Conservation (phyloP, 2,113 vertebrate species). For the Pipra filicauda region DNA sequence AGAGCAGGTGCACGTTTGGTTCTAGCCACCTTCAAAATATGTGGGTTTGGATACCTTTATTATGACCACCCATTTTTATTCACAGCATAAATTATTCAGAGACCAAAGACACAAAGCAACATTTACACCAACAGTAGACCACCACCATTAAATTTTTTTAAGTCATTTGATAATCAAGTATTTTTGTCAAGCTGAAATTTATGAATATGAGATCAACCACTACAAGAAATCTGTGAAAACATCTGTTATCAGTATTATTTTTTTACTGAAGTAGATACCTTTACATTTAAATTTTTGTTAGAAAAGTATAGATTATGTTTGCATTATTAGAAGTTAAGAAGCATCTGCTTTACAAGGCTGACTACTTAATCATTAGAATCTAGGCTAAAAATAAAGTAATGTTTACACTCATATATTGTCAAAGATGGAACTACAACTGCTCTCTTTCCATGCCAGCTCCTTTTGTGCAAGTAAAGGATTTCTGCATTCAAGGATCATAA, state of each 20-base stretch:
- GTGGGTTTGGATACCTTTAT: not conserved
- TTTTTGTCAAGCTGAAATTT: not conserved
- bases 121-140: not conserved
- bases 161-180: not conserved
- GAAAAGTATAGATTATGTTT: not conserved
- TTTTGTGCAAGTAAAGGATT: not conserved
- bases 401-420: not conserved
- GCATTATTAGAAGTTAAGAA: not conserved
- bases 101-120: not conserved
- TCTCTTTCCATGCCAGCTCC: not conserved
- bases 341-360: not conserved
- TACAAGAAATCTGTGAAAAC: not conserved
- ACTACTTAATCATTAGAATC: not conserved
- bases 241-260: not conserved
- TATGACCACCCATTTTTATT: not conserved
- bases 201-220: not conserved
- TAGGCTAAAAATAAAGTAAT: not conserved
- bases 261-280: not conserved
- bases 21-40: not conserved
- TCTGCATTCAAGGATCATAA: not conserved
- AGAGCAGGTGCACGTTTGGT: not conserved
- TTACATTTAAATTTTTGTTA: not conserved
- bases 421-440: not conserved
- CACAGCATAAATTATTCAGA: not conserved
- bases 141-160: not conserved